Evolutionary conservation across 2,797 vertebrate species (phyloP).

Genomic region (Emys orbicularis): DNA sequence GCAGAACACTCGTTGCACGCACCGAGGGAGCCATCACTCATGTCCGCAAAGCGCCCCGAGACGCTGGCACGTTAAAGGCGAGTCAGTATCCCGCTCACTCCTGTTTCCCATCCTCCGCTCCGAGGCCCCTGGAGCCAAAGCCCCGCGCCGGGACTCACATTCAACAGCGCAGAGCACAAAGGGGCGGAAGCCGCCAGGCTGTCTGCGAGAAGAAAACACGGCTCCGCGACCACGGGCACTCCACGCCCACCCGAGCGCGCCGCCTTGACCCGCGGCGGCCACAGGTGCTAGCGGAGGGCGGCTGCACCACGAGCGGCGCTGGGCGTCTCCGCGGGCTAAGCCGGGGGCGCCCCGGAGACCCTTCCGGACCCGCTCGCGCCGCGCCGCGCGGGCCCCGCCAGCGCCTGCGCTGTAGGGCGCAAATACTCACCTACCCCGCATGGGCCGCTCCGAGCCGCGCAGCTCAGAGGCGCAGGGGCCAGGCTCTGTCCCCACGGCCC

Average conservation of each 20-base stretch:
- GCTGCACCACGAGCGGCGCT: not conserved
- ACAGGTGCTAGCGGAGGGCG: too few species aligned
- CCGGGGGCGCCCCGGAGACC: not conserved
- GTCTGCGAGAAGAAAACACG: not conserved
- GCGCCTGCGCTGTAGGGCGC: not conserved
- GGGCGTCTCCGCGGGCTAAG: too few species aligned
- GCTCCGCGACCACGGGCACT: not conserved
- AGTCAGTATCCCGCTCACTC: too few species aligned
- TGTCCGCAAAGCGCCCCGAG: not conserved
- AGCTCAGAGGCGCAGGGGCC: too few species aligned
- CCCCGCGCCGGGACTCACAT: too few species aligned
- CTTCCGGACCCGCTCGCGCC: not conserved
- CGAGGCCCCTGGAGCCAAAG: not conserved
- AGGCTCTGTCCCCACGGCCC: not conserved
- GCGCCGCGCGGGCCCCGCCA: not conserved
- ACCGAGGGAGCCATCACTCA: not conserved
- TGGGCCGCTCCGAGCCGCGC: too few species aligned
- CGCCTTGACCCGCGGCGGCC: too few species aligned
- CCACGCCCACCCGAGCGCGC: not conserved
- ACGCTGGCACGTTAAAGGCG: too few species aligned
- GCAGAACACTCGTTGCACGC: not conserved
- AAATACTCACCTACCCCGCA: not conserved
- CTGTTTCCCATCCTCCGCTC: not conserved
- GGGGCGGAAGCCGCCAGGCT: constrained; percentile 35
- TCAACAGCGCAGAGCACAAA: not conserved